phyloP scores from a whole-genome alignment of 2,797 vertebrate species.

The Helicolenus hilgendorfi region DNA sequence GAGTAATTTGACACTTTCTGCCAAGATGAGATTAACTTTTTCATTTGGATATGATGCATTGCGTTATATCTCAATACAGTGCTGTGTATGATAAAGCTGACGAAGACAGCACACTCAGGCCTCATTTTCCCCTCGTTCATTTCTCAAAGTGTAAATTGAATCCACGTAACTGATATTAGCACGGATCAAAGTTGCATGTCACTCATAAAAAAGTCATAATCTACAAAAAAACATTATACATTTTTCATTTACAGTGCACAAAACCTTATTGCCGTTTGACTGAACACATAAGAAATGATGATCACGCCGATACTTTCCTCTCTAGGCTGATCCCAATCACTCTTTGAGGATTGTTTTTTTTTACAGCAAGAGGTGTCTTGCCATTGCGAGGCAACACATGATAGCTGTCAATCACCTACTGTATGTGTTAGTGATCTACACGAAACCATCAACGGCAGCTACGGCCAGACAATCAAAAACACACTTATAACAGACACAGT shows the following conservation, averaged over 20 bases:
- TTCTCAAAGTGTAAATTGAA: conserved; percentile 3
- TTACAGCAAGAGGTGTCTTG: not conserved
- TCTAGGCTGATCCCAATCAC: not conserved
- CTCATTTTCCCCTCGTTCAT: not conserved
- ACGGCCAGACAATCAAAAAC: not conserved
- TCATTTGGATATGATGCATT: conserved; percentile 5
- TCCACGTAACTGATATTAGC: not conserved
- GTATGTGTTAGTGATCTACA: not conserved
- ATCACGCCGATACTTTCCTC: not conserved
- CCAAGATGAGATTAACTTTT: conserved; percentile 11
- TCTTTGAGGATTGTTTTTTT: not conserved
- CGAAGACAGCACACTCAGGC: not conserved
- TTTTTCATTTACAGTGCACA: not conserved
- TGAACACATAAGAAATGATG: not conserved
- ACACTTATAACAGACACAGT: not conserved
- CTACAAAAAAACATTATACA: not conserved
- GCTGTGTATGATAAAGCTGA: conserved; percentile 17
- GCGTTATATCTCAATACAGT: not conserved
- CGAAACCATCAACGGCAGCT: not conserved
- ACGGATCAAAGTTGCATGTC: not conserved
- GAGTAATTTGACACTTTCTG: conserved; percentile 34
- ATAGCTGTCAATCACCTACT: not conserved
- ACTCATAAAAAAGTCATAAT: not conserved
- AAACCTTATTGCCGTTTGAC: not conserved
- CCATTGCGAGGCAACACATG: not conserved